These are phyloP conservation scores for Hydra vulgaris DNA, from an alignment of 30 jellyfish, hydroid and myxozoan species.

Conservation along the genomic window DNA sequence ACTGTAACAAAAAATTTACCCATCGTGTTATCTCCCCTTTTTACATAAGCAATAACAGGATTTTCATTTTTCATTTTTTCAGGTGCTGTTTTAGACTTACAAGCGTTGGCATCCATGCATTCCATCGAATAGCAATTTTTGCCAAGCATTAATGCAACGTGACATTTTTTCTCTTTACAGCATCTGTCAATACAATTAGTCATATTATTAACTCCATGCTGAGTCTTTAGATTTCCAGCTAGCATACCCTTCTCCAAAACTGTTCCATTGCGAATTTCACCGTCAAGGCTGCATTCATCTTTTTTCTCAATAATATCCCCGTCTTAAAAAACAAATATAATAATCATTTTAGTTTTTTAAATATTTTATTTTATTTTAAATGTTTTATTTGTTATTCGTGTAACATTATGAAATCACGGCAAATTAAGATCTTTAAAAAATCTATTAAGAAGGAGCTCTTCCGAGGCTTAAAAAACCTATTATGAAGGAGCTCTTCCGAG, in stretches of 20 bases:
- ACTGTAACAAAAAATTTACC: slow-evolving; percentile 45
- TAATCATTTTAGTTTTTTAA: neutral
- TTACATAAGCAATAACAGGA: slow-evolving; percentile 91
- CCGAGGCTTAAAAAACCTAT: too few species aligned
- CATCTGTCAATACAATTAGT: slow-evolving; percentile 62
- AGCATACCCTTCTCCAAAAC: slow-evolving; percentile 86
- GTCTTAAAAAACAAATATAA: slow-evolving; percentile 24
- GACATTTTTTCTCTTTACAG: slow-evolving; percentile 75
- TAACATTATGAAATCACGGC: too few species aligned
- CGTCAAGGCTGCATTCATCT: slow-evolving; percentile 63
- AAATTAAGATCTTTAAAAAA: too few species aligned
- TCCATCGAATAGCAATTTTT: slow-evolving; percentile 86
- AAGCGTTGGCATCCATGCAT: slow-evolving; percentile 75
- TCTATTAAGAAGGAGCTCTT: too few species aligned
- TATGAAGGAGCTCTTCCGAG: too few species aligned
- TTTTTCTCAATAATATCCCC: slow-evolving; percentile 69
- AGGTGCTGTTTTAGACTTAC: slow-evolving; percentile 85
- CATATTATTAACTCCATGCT: slow-evolving; percentile 43
- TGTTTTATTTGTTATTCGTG: too few species aligned
- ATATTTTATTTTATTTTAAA: too few species aligned
- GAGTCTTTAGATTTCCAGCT: slow-evolving; percentile 72
- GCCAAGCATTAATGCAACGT: slow-evolving; percentile 94
- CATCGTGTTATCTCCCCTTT: slow-evolving; percentile 77
- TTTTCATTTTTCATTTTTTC: slow-evolving; percentile 38
- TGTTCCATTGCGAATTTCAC: slow-evolving; percentile 65